Base-by-base conservation (phyloP, 2,797 vertebrate genomes). In the Catharus ustulatus region DNA sequence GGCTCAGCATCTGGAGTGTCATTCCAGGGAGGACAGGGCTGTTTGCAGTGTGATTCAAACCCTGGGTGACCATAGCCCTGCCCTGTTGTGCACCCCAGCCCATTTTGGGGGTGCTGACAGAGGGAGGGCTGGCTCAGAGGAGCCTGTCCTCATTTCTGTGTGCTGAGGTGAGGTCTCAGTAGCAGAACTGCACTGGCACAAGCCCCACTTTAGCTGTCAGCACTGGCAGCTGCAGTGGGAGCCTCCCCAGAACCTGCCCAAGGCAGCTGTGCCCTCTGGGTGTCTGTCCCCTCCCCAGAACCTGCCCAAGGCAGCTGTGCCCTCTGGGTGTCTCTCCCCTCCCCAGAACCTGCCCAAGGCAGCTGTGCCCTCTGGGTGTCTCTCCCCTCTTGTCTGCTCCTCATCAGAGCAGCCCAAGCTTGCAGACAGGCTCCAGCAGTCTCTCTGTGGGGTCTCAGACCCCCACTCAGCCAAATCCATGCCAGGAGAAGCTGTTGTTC, bases 41-140 rank as follows among this genome's bases (percentile, higher is more conserved):
- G 5, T 66, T 62, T 20, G 32, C 32, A 4, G 0, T 0, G 34
- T 1, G 8, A 20, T 42, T 13, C 67, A 46, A 22, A 11, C 10
- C 29, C 49, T 12, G 58, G 55, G 21, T 58, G 51, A 8, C 30
- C 2, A 3, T 21, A 4, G 3, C 64, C 42, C 64, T 61, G 46
- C 24, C 51, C 54, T 22, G 66, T 34, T 22, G 0, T 2, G 69
- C 4, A 10, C 11, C 58, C 48, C 6, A 7, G 12, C 54, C 48
- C 22, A 0, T 23, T 24, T 2, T 32, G 51, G 3, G 54, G 48
- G 55, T 27, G 43, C 7, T 2, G 17, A 14, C 0, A 1, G 52
- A 40, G 48, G 49, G 17, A 7, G 38, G 30, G 23, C 55, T 45
- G 67, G 46, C 51, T 21, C 2, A 5, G 20, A 15, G 71, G 1